Base-by-base conservation (phyloP, 2,888 invertebrate genomes). In the Mimas tiliae region DNA sequence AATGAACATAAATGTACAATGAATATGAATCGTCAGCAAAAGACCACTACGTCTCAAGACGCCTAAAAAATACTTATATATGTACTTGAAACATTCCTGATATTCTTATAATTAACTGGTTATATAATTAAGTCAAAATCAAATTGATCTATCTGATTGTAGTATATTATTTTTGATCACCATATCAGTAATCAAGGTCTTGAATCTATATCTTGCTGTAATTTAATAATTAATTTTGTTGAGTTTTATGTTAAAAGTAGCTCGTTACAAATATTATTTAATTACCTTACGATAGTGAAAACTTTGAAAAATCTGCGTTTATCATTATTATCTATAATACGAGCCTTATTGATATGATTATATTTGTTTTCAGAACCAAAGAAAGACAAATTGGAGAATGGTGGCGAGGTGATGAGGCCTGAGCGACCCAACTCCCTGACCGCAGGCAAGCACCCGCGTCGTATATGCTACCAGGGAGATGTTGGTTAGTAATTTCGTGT, bases 371-470 rank as follows among this genome's bases (percentile, higher is more conserved):
- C 96, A 97, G 97, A 97, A 96, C 97, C 97, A 95, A 97, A 97
- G 95, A 97, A 97, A 96, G 97, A 97, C 94, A 97, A 97, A 95
- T 96, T 96, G 96, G 97, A 97, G 90, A 95, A 91, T 84, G 95
- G 95, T 80, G 91, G 89, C 74, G 91, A 91, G 77, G 76, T 87
- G 79, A 85, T 94, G 91, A 91, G 97, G 92, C 95, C 96, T 69
- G 97, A 97, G 92, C 94, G 97, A 82, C 97, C 97, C 72, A 97
- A 96, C 86, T 96, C 97, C 74, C 94, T 97, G 86, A 96, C 96
- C 75, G 96, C 96, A 74, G 96, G 96, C 77, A 96, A 96, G 87
- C 94, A 96, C 77, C 96, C 96, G 79, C 95, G 97, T 83, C 95
- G 97, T 84, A 95, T 97, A 89, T 97, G 97, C 93, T 97, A 96